phyloP scores from a whole-genome alignment of 2,113 vertebrate species.

The Calyptomena viridis region DNA sequence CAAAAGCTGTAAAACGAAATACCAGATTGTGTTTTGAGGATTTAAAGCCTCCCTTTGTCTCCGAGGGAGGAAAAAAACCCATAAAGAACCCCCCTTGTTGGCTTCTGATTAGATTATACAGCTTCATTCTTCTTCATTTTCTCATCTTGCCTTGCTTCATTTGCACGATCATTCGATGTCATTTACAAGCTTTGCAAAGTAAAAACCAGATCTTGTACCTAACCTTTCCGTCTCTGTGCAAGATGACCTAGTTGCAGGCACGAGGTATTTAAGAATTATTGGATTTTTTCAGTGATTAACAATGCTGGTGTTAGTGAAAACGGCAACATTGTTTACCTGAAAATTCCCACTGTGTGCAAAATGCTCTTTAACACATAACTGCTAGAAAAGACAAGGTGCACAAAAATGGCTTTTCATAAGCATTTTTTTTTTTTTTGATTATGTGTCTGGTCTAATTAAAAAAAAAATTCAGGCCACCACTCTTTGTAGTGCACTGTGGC shows the following conservation, averaged over 20 bases:
- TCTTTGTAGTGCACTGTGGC: background rate
- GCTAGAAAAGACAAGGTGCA: background rate
- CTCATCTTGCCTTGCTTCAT: constrained; percentile 74
- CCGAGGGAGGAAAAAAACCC: background rate
- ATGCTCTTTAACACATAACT: background rate
- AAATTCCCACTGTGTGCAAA: background rate
- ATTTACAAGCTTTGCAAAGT: constrained; percentile 72
- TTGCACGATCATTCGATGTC: constrained; percentile 74
- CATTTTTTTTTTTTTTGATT: background rate
- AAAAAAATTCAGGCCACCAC: constrained; percentile 7
- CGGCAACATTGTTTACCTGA: background rate
- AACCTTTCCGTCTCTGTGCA: constrained; percentile 56
- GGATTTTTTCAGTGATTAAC: background rate
- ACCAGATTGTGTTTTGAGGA: background rate
- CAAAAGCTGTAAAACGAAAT: background rate
- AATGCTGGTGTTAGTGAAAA: background rate
- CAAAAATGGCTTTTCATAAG: background rate
- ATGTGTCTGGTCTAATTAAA: background rate
- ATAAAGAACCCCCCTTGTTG: background rate
- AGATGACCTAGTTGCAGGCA: constrained; percentile 69
- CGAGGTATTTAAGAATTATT: background rate
- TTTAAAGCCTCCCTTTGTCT: constrained; percentile 43
- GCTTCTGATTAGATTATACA: constrained; percentile 58
- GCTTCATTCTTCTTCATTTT: constrained; percentile 80
- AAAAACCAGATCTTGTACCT: constrained; percentile 54